Conservation (phyloP, 2,888 invertebrate genomes). For the Tuberolachnus salignus region DNA sequence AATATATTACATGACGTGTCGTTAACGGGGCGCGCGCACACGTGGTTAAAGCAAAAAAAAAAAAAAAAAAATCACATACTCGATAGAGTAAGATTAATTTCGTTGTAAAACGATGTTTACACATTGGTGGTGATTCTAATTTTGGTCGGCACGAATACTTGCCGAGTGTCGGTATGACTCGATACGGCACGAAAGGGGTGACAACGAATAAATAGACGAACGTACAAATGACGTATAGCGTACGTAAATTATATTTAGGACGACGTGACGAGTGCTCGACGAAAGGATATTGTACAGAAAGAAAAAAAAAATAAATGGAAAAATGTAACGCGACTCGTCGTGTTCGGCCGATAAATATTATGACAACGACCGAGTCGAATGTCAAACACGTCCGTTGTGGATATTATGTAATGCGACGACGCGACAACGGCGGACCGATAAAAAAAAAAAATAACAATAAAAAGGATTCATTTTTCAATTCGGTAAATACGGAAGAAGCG, state of each 20-base stretch:
- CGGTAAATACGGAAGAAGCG: neutral
- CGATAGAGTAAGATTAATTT: too few species aligned
- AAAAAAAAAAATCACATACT: too few species aligned
- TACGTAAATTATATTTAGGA: constrained; percentile 5
- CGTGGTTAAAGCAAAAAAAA: too few species aligned
- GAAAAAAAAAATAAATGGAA: constrained; percentile 7
- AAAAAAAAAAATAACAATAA: neutral
- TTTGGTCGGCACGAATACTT: neutral
- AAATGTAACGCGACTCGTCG: neutral
- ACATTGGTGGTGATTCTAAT: neutral
- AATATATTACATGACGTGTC: too few species aligned
- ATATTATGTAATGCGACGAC: neutral
- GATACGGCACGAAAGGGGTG: neutral
- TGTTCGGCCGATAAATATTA: neutral
- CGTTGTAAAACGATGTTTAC: neutral
- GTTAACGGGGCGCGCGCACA: too few species aligned
- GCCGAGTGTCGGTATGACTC: too few species aligned
- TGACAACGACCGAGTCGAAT: constrained; percentile 5
- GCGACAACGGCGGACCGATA: neutral
- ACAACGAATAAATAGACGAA: neutral
- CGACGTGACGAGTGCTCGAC: neutral
- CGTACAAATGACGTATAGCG: too few species aligned
- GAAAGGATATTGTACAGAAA: neutral
- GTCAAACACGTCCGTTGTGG: neutral
- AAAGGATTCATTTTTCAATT: constrained; percentile 15